Percentiles rank a stretch among this genome's conserved stretches.
Conservation (phyloP, 2,888 invertebrate species). For the Acleris holmiana region DNA sequence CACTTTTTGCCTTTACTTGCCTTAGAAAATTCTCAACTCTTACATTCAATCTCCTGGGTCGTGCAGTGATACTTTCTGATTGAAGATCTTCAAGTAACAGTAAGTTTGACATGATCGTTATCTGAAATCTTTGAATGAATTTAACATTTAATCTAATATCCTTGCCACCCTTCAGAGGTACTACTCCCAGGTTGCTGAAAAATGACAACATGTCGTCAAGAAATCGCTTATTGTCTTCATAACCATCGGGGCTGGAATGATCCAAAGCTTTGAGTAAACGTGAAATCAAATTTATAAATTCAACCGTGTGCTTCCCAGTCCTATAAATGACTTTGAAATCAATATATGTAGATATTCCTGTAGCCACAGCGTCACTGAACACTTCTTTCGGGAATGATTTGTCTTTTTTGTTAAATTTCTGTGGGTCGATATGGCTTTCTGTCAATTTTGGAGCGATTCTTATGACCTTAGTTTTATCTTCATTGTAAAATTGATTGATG, state of each 20-base stretch:
- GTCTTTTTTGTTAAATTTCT: background rate
- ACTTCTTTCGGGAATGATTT: background rate
- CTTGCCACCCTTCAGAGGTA: background rate
- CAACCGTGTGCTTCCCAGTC: background rate
- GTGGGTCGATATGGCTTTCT: background rate
- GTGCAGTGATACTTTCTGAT: background rate
- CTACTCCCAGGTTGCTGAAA: background rate
- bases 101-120: background rate
- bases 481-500: background rate
- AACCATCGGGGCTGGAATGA: background rate
- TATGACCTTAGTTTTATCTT: background rate
- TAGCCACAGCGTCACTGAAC: background rate
- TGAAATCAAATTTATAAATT: background rate
- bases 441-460: slow-evolving; percentile 6
- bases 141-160: background rate
- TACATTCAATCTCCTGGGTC: background rate
- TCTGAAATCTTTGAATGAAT: slow-evolving; percentile 5
- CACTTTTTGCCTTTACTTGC: background rate
- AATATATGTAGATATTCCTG: slow-evolving; percentile 2
- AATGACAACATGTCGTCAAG: background rate
- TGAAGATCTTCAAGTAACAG: background rate
- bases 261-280: background rate
- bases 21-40: background rate
- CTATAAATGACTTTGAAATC: background rate
- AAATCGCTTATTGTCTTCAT: background rate